phyloP scores from a whole-genome alignment of 2,888 invertebrate genomes.

The Nephrotoma appendiculata region DNA sequence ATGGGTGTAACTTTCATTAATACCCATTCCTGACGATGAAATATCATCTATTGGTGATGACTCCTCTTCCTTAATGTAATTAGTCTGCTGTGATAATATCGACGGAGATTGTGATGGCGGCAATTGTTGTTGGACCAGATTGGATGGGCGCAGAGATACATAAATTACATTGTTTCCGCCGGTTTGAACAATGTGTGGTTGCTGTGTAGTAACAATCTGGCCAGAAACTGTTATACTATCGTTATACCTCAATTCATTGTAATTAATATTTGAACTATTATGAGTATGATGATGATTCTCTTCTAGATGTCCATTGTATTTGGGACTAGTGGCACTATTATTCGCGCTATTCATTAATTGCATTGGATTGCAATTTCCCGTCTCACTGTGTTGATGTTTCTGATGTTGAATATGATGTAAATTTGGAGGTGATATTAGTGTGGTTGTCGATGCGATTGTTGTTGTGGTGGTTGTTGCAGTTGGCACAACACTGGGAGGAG shows the following conservation, averaged over 20 bases:
- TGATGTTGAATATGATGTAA: neutral
- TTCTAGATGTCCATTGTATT: neutral
- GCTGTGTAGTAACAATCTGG: neutral
- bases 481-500: neutral
- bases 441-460: neutral
- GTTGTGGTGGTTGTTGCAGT: neutral
- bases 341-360: neutral
- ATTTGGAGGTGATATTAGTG: neutral
- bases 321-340: neutral
- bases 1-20: neutral
- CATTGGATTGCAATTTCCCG: neutral
- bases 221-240: neutral
- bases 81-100: neutral
- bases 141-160: neutral
- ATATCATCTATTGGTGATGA: neutral
- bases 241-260: neutral
- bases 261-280: neutral
- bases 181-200: neutral
- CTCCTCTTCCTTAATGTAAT: neutral
- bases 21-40: neutral
- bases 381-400: neutral
- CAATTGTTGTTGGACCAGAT: neutral
- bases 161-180: conserved; percentile 4
- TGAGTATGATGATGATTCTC: neutral
- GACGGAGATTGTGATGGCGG: neutral